Conservation (phyloP, 2,888 invertebrate genomes). For the Eupsilia transversa region DNA sequence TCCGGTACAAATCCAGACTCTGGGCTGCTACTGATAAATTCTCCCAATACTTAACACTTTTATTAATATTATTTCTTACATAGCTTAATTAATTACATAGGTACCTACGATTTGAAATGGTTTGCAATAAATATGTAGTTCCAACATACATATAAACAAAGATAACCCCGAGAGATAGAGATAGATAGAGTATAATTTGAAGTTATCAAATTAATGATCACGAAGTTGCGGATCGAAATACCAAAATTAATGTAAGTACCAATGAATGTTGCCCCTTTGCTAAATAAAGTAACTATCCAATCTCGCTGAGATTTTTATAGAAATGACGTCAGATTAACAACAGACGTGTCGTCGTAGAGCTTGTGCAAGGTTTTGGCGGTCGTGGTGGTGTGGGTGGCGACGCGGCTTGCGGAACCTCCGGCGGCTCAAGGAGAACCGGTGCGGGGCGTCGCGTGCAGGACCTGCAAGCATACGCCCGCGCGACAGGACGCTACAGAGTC, state of each 20-base stretch:
- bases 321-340: constrained; percentile 35
- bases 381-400: background rate
- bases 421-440: constrained; percentile 23
- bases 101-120: constrained; percentile 19
- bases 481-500: background rate
- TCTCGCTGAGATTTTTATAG: constrained; percentile 27
- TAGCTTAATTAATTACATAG: constrained; percentile 21
- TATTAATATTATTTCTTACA: background rate
- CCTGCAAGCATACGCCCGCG: background rate
- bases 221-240: constrained; percentile 14
- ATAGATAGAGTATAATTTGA: no score
- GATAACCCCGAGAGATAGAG: constrained; percentile 54
- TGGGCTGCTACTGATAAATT: no score
- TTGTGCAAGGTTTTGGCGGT: background rate
- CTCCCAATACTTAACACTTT: no score
- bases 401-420: background rate
- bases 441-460: background rate
- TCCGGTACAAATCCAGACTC: no score
- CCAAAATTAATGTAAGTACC: constrained; percentile 25
- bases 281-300: constrained; percentile 6
- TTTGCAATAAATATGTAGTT: constrained; percentile 41
- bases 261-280: background rate
- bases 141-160: constrained; percentile 35
- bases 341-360: background rate
- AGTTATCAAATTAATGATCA: constrained; percentile 34